phyloP scores from a whole-genome alignment of 1,140 invertebrate species.

The Lycorma delicatula region DNA sequence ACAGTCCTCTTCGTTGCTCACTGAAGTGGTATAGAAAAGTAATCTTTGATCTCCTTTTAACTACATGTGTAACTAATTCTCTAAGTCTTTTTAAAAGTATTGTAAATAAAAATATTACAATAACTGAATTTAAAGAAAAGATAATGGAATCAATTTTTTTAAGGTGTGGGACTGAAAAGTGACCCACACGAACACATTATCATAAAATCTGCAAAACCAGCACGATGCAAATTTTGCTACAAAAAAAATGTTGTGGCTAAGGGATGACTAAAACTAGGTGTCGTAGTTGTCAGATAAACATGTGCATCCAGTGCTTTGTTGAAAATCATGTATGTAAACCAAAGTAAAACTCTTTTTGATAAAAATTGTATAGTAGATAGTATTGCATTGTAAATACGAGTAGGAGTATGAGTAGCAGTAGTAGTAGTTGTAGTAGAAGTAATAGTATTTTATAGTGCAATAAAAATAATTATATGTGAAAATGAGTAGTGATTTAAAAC shows the following conservation, averaged over 20 bases:
- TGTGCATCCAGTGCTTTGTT: too few species aligned
- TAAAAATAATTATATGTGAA: too few species aligned
- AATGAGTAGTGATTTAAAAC: too few species aligned
- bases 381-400: too few species aligned
- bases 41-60: neutral
- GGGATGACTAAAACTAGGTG: too few species aligned
- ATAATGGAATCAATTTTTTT: neutral
- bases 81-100: neutral
- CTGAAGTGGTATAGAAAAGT: conserved; percentile 1
- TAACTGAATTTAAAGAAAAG: neutral
- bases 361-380: too few species aligned
- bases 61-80: neutral
- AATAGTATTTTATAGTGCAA: too few species aligned
- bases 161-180: neutral
- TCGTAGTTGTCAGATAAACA: too few species aligned
- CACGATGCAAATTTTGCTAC: neutral
- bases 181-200: neutral
- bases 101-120: neutral
- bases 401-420: too few species aligned
- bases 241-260: neutral
- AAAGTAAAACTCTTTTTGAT: too few species aligned
- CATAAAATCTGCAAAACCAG: neutral
- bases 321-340: neutral
- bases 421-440: too few species aligned
- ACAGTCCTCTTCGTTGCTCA: neutral